Evolutionary conservation across 2,113 vertebrate genomes (phyloP).

Genomic region (Podiceps cristatus): DNA sequence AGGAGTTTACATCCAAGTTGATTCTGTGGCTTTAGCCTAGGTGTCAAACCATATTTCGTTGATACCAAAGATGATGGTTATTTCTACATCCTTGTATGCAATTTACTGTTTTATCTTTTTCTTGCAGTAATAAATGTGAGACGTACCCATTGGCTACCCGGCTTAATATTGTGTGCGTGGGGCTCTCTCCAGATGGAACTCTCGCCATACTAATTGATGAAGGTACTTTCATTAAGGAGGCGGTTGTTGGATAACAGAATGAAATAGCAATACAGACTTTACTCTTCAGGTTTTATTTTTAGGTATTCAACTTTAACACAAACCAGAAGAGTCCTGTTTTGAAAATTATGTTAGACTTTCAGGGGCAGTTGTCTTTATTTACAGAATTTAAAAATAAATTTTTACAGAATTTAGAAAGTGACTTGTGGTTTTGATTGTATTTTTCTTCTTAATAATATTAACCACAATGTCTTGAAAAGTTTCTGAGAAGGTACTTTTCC

Average conservation of each 20-base stretch:
- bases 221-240: constrained; percentile 75
- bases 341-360: background rate
- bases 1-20: background rate
- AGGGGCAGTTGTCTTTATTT: background rate
- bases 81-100: fast-evolving
- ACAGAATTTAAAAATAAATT: background rate
- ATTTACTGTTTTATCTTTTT: background rate
- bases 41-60: fast-evolving
- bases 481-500: background rate
- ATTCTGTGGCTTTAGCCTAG: background rate
- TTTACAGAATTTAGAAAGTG: background rate
- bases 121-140: constrained; percentile 89
- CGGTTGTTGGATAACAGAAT: background rate
- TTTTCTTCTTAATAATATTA: background rate
- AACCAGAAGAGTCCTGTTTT: background rate
- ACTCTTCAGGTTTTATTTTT: background rate
- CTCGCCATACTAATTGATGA: constrained; percentile 92
- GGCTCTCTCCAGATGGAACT: constrained; percentile 88
- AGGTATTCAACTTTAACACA: background rate
- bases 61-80: fast-evolving
- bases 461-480: background rate
- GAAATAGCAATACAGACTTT: background rate
- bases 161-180: constrained; percentile 91
- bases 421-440: background rate
- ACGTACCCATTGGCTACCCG: constrained; percentile 86